Evolutionary conservation across 2,888 invertebrate genomes (phyloP).

Genomic region (Anthophora plumipes): DNA sequence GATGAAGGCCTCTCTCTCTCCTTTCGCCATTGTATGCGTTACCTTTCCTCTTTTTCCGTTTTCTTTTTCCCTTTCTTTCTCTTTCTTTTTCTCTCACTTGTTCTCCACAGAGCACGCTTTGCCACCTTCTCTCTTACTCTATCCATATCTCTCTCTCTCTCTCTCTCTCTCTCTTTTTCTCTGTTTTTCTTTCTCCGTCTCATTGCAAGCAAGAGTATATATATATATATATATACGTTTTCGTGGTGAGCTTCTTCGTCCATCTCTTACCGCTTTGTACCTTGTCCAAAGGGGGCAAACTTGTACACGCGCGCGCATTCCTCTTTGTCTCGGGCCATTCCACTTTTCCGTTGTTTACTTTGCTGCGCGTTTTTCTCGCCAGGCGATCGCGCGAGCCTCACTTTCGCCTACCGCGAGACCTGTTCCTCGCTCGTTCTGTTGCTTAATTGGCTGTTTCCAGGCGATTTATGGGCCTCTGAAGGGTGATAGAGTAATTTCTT

Average conservation of each 20-base stretch:
- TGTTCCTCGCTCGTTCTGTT: slow-evolving; percentile 11
- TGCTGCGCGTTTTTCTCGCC: slow-evolving; percentile 19
- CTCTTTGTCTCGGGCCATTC: slow-evolving; percentile 43
- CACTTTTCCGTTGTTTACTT: slow-evolving; percentile 37
- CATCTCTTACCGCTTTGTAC: slow-evolving; percentile 25
- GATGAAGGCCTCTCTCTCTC: slow-evolving; percentile 50
- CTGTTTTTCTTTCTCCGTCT: slow-evolving; percentile 33
- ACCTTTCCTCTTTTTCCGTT: slow-evolving; percentile 19
- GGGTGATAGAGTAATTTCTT: slow-evolving; percentile 33
- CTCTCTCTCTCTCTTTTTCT: slow-evolving; percentile 14
- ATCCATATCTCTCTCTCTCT: no score
- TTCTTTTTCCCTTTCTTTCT: background rate
- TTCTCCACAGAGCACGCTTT: background rate
- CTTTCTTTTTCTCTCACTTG: background rate
- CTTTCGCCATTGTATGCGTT: slow-evolving; percentile 48
- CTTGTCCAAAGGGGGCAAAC: background rate
- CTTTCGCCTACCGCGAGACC: slow-evolving; percentile 42
- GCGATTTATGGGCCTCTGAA: slow-evolving; percentile 22
- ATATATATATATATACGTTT: no score
- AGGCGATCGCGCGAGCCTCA: slow-evolving; percentile 31
- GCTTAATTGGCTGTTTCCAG: slow-evolving; percentile 22
- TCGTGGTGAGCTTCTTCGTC: slow-evolving; percentile 17
- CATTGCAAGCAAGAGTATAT: slow-evolving; percentile 23
- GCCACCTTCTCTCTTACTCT: background rate
- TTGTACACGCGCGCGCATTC: slow-evolving; percentile 10